Conservation (phyloP, 2,888 invertebrate species). For the Germaria angustata region DNA sequence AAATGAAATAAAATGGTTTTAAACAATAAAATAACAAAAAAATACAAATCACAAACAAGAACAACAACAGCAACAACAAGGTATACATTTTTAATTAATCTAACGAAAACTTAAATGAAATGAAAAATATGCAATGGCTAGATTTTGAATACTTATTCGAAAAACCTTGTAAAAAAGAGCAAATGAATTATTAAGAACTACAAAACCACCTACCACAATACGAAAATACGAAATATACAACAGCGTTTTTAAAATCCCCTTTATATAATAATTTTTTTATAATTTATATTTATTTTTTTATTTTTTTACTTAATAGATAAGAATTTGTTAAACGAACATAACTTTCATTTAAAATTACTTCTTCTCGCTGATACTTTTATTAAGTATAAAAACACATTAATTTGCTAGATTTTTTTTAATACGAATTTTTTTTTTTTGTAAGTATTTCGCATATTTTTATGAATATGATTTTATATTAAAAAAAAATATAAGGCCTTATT, state of each 20-base stretch:
- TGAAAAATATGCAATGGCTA: too few relatives aligned
- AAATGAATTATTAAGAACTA: slow-evolving; percentile 40
- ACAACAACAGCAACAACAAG: slow-evolving; percentile 26
- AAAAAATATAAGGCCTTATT: too few relatives aligned
- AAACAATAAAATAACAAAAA: slow-evolving; percentile 39
- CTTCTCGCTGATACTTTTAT: not conserved
- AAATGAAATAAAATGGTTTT: slow-evolving; percentile 59
- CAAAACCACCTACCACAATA: slow-evolving; percentile 57
- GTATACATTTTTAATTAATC: slow-evolving; percentile 48
- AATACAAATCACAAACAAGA: slow-evolving; percentile 16
- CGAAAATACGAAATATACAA: slow-evolving; percentile 11
- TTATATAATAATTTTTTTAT: not conserved
- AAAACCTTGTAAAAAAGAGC: slow-evolving; percentile 55
- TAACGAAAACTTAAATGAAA: not conserved
- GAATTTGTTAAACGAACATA: not conserved
- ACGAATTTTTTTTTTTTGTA: not conserved
- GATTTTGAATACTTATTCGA: too few relatives aligned
- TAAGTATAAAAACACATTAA: not conserved
- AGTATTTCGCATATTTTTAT: too few relatives aligned
- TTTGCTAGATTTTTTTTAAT: not conserved
- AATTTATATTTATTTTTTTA: not conserved
- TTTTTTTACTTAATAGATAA: not conserved
- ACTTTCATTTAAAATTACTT: not conserved
- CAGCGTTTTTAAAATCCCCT: not conserved
- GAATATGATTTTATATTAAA: too few relatives aligned